Evolutionary conservation across 2,113 vertebrate species (phyloP), one percentile per base, ranked within the genome.

Genomic region (Cromileptes altivelis): DNA sequence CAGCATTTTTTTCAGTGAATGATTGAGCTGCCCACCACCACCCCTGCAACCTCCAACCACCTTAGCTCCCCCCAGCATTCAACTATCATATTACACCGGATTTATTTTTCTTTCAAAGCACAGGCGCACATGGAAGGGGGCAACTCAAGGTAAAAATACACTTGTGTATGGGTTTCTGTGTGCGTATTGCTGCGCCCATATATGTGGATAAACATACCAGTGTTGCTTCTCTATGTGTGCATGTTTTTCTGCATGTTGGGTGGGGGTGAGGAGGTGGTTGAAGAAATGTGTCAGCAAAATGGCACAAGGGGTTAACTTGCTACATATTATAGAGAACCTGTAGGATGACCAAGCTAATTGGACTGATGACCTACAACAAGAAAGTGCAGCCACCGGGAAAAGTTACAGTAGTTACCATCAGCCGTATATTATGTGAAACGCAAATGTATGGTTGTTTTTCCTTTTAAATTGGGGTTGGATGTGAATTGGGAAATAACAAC

Each of bases 1-100:
- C 96, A 95, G 84, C 76, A 60, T 84, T 92, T 87, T 94, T 74
- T 84, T 81, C 88, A 95, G 88, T 86, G 92, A 96, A 95, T 96
- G 94, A 93, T 95, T 82, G 85, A 89, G 82, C 82, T 61, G 62
- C 88, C 84, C 82, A 17, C 64, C 68, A 9, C 37, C 55, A 17
- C 78, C 61, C 25, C 33, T 5, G 0, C 94, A 78, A 50, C 93
- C 93, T 27, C 64, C 23, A 67, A 25, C 86, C 85, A 90, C 78
- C 75, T 85, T 81, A 88, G 81, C 75, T 67, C 84, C 92, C 94
- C 94, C 93, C 94, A 93, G 67, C 92, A 91, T 90, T 79, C 68
- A 89, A 79, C 88, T 94, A 93, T 94, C 91, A 88, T 81, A 94
- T 94, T 92, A 93, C 91, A 92, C 61, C 75, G 75, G 93, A 92